These are phyloP conservation scores for Pseudomyrmex cubaensis DNA, from an alignment of 1,140 invertebrate genomes.

Conservation along the genomic window DNA sequence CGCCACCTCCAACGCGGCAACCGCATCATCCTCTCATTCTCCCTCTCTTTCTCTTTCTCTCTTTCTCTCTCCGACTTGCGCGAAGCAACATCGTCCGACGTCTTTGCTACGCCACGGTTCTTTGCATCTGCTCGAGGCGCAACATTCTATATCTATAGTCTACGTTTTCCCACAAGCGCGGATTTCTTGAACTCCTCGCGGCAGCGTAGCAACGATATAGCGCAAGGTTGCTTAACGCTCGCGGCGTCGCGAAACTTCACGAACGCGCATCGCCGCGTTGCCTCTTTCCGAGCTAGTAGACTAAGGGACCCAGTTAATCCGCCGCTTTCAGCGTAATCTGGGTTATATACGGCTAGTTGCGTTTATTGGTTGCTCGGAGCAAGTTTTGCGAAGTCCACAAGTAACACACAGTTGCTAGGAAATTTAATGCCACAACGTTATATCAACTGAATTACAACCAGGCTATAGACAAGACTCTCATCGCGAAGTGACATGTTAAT, in stretches of 20 bases:
- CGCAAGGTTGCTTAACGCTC: conserved; percentile 3
- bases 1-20: conserved; percentile 61
- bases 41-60: conserved; percentile 34
- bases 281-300: background rate
- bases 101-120: conserved; percentile 50
- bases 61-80: conserved; percentile 26
- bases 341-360: too few relatives aligned
- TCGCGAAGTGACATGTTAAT: background rate
- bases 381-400: background rate
- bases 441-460: too few relatives aligned
- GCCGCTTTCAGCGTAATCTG: background rate
- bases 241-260: conserved; percentile 14
- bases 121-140: conserved; percentile 61
- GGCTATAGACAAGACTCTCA: too few relatives aligned
- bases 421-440: background rate
- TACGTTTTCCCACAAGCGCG: conserved; percentile 53
- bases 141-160: conserved; percentile 40
- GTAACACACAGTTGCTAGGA: background rate
- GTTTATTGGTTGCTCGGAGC: background rate
- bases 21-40: conserved; percentile 43
- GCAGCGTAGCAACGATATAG: conserved; percentile 13
- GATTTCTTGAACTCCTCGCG: conserved; percentile 9
- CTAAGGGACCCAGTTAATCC: background rate
- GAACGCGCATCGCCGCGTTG: background rate
- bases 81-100: conserved; percentile 42